phyloP scores from a whole-genome alignment of 2,797 vertebrate genomes.

The Tachyglossus aculeatus region DNA sequence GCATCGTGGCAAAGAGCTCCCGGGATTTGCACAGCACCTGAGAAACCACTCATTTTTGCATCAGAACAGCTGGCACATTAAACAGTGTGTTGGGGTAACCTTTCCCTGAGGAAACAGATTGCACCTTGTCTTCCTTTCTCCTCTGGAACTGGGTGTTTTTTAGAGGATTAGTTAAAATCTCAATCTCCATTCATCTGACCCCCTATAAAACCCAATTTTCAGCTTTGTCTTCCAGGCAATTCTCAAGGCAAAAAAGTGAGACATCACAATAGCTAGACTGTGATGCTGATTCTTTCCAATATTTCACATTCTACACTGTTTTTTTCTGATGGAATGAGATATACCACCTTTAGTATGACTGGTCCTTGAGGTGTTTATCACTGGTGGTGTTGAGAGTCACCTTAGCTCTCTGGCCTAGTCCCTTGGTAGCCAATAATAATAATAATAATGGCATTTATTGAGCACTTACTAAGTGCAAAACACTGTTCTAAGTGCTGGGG shows the following conservation, averaged over 20 bases:
- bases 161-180: not conserved
- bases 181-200: not conserved
- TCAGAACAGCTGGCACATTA: constrained; percentile 45
- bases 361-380: not conserved
- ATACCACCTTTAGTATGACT: no score
- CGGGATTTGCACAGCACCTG: constrained; percentile 31
- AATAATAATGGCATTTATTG: no score
- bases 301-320: not conserved
- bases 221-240: not conserved
- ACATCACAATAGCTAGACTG: not conserved
- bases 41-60: constrained; percentile 27
- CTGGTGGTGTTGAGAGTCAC: no score
- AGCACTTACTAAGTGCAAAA: no score
- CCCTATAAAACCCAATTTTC: not conserved
- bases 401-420: no score
- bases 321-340: not conserved
- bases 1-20: constrained; percentile 22
- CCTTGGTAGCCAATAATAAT: no score
- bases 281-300: not conserved
- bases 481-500: no score
- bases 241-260: not conserved
- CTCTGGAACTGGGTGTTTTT: not conserved
- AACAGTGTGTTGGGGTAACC: constrained; percentile 23
- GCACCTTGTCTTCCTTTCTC: not conserved
- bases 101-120: constrained; percentile 52